These are phyloP conservation scores for Diuraphis noxia DNA, from an alignment of 1,140 invertebrate genomes.

Conservation along the genomic window DNA sequence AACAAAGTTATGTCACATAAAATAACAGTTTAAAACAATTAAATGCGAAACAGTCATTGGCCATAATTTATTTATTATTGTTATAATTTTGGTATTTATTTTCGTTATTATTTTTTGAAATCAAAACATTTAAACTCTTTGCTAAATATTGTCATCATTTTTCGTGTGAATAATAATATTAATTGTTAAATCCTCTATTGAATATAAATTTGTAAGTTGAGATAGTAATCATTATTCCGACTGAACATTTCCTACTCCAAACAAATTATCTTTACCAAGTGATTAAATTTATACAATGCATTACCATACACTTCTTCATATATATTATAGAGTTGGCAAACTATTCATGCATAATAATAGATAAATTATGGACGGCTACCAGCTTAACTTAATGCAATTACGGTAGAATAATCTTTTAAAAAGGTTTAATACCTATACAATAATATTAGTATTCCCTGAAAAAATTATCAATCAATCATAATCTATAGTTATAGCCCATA, in stretches of 20 bases:
- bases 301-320: neutral
- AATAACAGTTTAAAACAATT: neutral
- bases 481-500: neutral
- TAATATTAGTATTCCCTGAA: neutral
- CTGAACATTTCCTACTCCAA: neutral
- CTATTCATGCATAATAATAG: neutral
- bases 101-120: neutral
- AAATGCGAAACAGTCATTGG: neutral
- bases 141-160: neutral
- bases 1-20: neutral
- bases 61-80: neutral
- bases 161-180: neutral
- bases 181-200: neutral
- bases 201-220: neutral
- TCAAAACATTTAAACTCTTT: neutral
- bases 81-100: neutral
- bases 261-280: neutral
- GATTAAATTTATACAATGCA: neutral
- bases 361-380: neutral
- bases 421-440: neutral
- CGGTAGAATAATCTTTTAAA: neutral
- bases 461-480: neutral
- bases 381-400: neutral
- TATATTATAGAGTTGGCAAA: neutral
- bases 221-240: neutral